Evolutionary conservation across 2,888 invertebrate species (phyloP).

Genomic region (Eretmocerus hayati): DNA sequence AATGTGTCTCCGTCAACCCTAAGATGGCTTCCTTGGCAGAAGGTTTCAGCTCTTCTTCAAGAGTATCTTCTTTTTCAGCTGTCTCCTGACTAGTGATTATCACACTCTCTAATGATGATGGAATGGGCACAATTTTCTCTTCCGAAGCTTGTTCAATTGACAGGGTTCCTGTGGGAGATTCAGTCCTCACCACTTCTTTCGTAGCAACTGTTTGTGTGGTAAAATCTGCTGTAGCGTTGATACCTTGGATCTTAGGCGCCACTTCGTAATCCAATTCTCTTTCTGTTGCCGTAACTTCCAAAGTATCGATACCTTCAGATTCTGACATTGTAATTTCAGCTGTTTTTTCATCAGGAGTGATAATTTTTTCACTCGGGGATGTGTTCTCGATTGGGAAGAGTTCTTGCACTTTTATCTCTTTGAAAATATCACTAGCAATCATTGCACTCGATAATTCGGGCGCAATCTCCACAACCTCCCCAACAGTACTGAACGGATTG

Average conservation of each 20-base stretch:
- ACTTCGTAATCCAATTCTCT: slow-evolving; percentile 48
- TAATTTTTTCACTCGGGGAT: slow-evolving; percentile 43
- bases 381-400: slow-evolving; percentile 53
- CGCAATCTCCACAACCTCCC: slow-evolving; percentile 38
- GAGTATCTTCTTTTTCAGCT: slow-evolving; percentile 49
- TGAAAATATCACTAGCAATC: slow-evolving; percentile 41
- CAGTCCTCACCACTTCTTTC: slow-evolving; percentile 48
- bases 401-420: slow-evolving; percentile 52
- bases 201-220: slow-evolving; percentile 49
- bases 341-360: slow-evolving; percentile 42
- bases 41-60: slow-evolving; percentile 42
- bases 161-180: slow-evolving; percentile 44
- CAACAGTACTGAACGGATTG: slow-evolving; percentile 45
- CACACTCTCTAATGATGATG: slow-evolving; percentile 41
- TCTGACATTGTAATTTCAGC: slow-evolving; percentile 46
- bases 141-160: slow-evolving; percentile 35
- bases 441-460: slow-evolving; percentile 47
- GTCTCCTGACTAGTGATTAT: slow-evolving; percentile 40
- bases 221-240: slow-evolving; percentile 47
- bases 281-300: slow-evolving; percentile 49
- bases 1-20: slow-evolving; percentile 38
- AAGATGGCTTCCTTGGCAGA: slow-evolving; percentile 45
- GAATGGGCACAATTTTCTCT: slow-evolving; percentile 26
- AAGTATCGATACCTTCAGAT: slow-evolving; percentile 48
- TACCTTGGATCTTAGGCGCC: slow-evolving; percentile 39